Evolutionary conservation across 2,888 invertebrate genomes (phyloP).

Genomic region (Onthophagus sagittarius): DNA sequence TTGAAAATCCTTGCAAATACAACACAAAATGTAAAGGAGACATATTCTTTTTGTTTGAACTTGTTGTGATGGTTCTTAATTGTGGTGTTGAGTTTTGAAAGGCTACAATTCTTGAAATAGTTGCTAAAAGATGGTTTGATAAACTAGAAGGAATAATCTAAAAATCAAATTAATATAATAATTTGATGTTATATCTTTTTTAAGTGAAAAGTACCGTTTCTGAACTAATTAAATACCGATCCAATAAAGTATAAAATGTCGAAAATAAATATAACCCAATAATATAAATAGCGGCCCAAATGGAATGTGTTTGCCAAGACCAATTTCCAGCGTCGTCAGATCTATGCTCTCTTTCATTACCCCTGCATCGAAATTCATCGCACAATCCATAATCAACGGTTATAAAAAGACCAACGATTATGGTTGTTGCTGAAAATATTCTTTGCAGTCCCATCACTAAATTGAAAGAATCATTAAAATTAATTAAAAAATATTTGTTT

Average conservation of each 20-base stretch:
- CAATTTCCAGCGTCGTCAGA: slow-evolving; percentile 45
- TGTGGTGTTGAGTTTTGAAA: slow-evolving; percentile 42
- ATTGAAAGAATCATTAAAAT: slow-evolving; percentile 8
- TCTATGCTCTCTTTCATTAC: slow-evolving; percentile 47
- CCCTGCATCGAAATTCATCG: slow-evolving; percentile 59
- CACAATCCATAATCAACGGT: slow-evolving; percentile 60
- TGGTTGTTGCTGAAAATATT: slow-evolving; percentile 58
- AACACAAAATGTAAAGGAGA: slow-evolving; percentile 44
- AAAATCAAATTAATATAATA: slow-evolving; percentile 33
- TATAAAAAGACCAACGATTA: slow-evolving; percentile 58
- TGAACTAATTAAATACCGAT: slow-evolving; percentile 40
- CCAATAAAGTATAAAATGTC: slow-evolving; percentile 52
- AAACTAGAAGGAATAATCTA: slow-evolving; percentile 35
- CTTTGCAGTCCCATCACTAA: slow-evolving; percentile 58
- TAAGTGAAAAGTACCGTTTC: background rate
- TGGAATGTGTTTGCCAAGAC: slow-evolving; percentile 54
- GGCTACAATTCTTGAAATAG: slow-evolving; percentile 53
- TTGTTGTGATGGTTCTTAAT: slow-evolving; percentile 29
- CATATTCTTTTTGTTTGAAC: slow-evolving; percentile 28
- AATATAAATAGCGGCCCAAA: slow-evolving; percentile 57
- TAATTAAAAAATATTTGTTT: background rate
- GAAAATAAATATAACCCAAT: slow-evolving; percentile 53
- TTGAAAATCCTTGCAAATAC: slow-evolving; percentile 51
- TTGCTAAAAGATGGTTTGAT: slow-evolving; percentile 47
- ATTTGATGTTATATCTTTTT: slow-evolving; percentile 18